phyloP scores from a whole-genome alignment of 2,113 vertebrate species.

The Ophthalmolycus amberensis region DNA sequence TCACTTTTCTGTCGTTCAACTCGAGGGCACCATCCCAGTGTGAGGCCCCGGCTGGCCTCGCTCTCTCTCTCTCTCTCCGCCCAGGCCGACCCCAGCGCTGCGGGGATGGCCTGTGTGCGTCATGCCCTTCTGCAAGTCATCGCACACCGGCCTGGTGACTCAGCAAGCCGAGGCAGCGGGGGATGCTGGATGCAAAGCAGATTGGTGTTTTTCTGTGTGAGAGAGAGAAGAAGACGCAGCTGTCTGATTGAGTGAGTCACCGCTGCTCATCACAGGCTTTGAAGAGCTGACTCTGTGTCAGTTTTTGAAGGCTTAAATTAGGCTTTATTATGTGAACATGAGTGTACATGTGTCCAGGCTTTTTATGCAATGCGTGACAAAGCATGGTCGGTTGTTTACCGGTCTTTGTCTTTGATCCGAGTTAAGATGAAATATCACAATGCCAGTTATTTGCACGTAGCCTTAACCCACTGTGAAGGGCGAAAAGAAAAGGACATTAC shows the following conservation, averaged over 20 bases:
- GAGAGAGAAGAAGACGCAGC: conserved; percentile 27
- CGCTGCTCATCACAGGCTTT: conserved; percentile 37
- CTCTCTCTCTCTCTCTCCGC: neutral
- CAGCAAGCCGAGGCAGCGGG: conserved; percentile 60
- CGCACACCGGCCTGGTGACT: conserved; percentile 66
- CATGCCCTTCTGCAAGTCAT: conserved; percentile 54
- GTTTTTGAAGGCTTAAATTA: conserved; percentile 27
- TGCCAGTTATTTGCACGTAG: neutral
- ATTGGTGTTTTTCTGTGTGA: conserved; percentile 34
- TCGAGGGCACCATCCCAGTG: conserved; percentile 40
- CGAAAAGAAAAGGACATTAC: neutral
- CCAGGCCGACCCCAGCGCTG: conserved; percentile 33
- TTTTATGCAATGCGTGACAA: neutral
- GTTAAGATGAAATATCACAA: conserved; percentile 3
- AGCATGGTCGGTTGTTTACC: conserved; percentile 7
- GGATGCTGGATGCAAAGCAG: conserved; percentile 45
- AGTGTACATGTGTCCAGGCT: conserved; percentile 2
- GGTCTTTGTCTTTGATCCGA: neutral
- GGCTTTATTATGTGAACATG: conserved; percentile 22
- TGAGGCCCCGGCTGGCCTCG: conserved; percentile 34
- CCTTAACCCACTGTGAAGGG: neutral
- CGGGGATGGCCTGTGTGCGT: conserved; percentile 53
- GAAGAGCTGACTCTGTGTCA: conserved; percentile 42
- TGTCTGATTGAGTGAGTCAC: conserved; percentile 58
- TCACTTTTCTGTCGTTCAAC: conserved; percentile 28